Evolutionary conservation across 1,140 invertebrate species (phyloP), one percentile per base, ranked within the genome.

Genomic region (Polyergus mexicanus): DNA sequence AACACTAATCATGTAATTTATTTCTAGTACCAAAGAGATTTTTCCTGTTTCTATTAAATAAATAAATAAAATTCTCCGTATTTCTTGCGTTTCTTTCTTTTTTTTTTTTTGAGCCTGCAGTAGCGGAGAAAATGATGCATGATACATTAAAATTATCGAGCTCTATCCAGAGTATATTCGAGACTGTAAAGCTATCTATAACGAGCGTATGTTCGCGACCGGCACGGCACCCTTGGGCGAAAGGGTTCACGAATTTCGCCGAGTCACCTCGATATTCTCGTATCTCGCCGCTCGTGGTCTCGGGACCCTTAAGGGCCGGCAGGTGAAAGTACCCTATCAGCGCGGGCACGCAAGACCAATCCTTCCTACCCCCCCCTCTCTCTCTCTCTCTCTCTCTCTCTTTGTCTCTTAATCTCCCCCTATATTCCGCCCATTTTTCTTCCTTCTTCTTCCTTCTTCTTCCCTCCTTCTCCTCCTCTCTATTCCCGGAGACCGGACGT

Each of bases 311-410:
- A 87, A 89, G 84, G 88, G 87, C 77, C 60, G 78, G 87, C 88
- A 89, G 88, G 88, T 89, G 88, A 89, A 89, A 89, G 88, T 89
- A 88, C 72, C 62, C 78, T 78, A 68, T 66, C 84, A 32, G 69
- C 54, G 28, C 54, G 28, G 84, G 84, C 74, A 47, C 32, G 38
- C 8, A n/a, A 84, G 84, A 74, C 32, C 13, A 44, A 66, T 60
- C 83, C 56, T 72, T 56, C 66, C 81, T 35, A n/a, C 51, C 44
- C 51, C 51, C 41, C 47, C 51, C 22, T 5, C 22, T 58, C 13
- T n/a, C 47, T 60, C 35, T 51, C 19, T 35, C 51, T 35, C 41
- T 41, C 41, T 44, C 13, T 32, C 44, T 32, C 32, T 4, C 32
- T 32, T 3, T 32, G 32, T 32, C 32, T 32, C 32, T 32, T 3